Conservation (phyloP, 2,888 invertebrate genomes). For the Oxyteleia sp. region DNA sequence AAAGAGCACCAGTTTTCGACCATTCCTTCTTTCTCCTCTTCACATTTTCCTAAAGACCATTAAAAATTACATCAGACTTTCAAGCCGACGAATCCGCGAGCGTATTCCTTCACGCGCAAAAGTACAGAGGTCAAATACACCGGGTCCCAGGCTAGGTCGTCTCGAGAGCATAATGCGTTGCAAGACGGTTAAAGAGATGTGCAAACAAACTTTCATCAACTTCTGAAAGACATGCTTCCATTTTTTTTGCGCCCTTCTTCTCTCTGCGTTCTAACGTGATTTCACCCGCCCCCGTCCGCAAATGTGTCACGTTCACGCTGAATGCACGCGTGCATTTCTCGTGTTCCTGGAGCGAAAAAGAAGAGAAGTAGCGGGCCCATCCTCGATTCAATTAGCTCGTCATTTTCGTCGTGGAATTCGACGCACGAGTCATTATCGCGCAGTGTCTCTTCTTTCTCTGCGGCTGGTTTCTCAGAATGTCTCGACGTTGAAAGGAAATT, state of each 20-base stretch:
- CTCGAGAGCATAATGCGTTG: conserved; percentile 85
- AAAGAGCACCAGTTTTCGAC: not conserved
- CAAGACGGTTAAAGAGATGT: conserved; percentile 82
- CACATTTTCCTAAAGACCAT: conserved; percentile 55
- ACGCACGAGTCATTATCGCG: too few species aligned
- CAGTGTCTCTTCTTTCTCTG: too few species aligned
- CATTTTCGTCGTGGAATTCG: too few species aligned
- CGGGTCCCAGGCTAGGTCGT: conserved; percentile 83
- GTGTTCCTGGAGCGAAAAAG: too few species aligned
- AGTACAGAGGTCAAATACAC: conserved; percentile 83
- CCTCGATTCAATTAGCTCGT: too few species aligned
- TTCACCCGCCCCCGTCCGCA: conserved; percentile 30
- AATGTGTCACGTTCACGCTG: conserved; percentile 65
- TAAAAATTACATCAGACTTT: conserved; percentile 62
- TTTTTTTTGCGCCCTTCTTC: conserved; percentile 57
- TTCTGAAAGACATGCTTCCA: conserved; percentile 80
- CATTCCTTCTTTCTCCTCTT: not conserved
- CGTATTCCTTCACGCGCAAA: conserved; percentile 74
- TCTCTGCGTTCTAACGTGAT: conserved; percentile 30
- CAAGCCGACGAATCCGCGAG: conserved; percentile 36
- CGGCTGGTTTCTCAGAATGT: too few species aligned
- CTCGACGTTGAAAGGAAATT: too few species aligned
- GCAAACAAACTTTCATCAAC: conserved; percentile 83
- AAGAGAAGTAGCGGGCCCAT: too few species aligned
- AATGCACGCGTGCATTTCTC: conserved; percentile 73